Percentiles rank a stretch among this genome's conserved stretches.
Evolutionary conservation across 1,140 invertebrate species (phyloP).

Genomic region (Pseudomyrmex flavicornis): DNA sequence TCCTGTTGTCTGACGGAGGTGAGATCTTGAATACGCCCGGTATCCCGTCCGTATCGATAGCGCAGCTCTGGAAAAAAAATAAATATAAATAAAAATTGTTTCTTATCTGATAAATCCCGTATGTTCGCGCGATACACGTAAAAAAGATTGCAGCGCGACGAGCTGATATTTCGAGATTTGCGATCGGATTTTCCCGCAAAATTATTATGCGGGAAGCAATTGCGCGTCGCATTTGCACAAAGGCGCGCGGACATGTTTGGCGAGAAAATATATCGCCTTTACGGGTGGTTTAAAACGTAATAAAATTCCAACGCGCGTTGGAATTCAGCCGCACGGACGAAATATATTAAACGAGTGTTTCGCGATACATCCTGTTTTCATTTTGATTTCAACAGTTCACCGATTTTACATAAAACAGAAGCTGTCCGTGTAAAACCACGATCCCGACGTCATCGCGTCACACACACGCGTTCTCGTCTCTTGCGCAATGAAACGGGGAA

Average conservation of each 20-base stretch:
- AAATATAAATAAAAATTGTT: constrained; percentile 18
- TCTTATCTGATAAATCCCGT: constrained; percentile 19
- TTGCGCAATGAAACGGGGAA: neutral
- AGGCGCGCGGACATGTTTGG: neutral
- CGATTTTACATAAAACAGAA: neutral
- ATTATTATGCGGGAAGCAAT: neutral
- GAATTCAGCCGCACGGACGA: neutral
- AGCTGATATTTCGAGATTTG: neutral
- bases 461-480: no score
- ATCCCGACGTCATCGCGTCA: neutral
- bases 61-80: constrained; percentile 35
- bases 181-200: neutral
- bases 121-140: neutral
- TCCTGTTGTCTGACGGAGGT: neutral
- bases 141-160: neutral
- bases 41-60: neutral
- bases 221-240: neutral
- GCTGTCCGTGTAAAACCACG: neutral
- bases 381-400: neutral
- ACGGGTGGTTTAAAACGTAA: neutral
- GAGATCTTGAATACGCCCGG: constrained; percentile 22
- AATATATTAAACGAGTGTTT: neutral
- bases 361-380: neutral
- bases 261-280: neutral
- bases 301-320: neutral